Evolutionary conservation across 1,140 invertebrate genomes (phyloP), one percentile per base, ranked within the genome.

Genomic region (Drosophila willistoni): DNA sequence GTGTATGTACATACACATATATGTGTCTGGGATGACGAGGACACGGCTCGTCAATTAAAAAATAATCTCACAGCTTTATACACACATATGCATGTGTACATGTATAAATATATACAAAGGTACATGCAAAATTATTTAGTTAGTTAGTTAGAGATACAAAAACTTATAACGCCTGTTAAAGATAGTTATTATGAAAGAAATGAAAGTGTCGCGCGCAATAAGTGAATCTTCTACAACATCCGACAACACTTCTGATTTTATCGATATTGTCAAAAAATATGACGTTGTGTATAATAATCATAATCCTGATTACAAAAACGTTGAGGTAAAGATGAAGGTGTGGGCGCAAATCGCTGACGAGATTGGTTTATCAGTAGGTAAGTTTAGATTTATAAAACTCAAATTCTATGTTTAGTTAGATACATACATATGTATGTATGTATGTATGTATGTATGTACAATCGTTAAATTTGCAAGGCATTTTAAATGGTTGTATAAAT

Each of bases 241-340:
- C 36, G 91, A 91, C 78, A 91, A 91, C 64, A 91, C 91, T 57
- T 91, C 85, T 63, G 90, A 91, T 54, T 91, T 91, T 60, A 91
- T 91, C 60, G 91, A 91, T 72, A 91, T 91, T 63, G 91, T 91
- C 13, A 91, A 91, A 73, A 86, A 82, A 64, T 90, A 91, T 56
- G 90, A 91, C 75, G 84, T 91, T n/a, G 90, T 91, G 13, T 91
- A 91, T 54, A 91, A 91, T 63, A 91, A 90, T 54, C 90, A 91
- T 57, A 90, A 91, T 90, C 90, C 90, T n/a, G 90, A 91, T 56
- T 91, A 91, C 65, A 91, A 91, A 59, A 91, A 91, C 63, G 89
- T 91, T 33, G 90, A 91, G 72, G 85, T 90, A 55, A 91, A 91
- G 75, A 73, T 91, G 76, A 91, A 91, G 64, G 85, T 91, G 63